phyloP scores from a whole-genome alignment of 2,113 vertebrate species.

The Ochotona curzoniae region DNA sequence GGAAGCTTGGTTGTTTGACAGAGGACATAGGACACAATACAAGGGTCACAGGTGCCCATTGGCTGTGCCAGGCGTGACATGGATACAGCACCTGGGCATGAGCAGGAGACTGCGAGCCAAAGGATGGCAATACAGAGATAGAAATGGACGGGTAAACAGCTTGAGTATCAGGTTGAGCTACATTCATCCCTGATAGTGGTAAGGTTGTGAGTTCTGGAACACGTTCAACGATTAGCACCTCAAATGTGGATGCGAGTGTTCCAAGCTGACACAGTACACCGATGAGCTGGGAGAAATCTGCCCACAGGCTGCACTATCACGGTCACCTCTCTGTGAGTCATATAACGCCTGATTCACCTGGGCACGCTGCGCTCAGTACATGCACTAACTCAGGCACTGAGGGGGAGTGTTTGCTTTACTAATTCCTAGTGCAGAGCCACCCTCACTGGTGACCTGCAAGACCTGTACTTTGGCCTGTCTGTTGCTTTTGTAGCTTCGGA shows the following conservation, averaged over 20 bases:
- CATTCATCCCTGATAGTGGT: not conserved
- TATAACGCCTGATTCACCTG: not conserved
- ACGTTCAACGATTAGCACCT: not conserved
- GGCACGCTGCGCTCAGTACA: not conserved
- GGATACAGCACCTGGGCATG: not conserved
- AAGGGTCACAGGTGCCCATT: not conserved
- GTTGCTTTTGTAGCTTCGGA: not conserved
- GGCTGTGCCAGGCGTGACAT: not conserved
- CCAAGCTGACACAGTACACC: not conserved
- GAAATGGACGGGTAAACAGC: not conserved
- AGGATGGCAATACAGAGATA: not conserved
- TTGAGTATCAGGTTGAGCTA: not conserved
- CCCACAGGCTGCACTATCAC: not conserved
- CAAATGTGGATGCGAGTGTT: not conserved
- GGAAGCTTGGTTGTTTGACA: not conserved
- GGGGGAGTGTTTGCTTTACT: not conserved
- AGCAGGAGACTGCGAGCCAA: not conserved
- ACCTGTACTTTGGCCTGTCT: not conserved
- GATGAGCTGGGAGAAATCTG: not conserved
- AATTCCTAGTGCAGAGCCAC: not conserved
- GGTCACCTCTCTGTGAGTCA: not conserved
- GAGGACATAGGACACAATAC: not conserved
- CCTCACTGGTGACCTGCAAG: not conserved
- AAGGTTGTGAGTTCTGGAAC: not conserved
- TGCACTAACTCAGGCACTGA: not conserved